Evolutionary conservation across 2,888 invertebrate species (phyloP), one percentile per base, ranked within the genome.

Genomic region (Drosophila atroscutellata): DNA sequence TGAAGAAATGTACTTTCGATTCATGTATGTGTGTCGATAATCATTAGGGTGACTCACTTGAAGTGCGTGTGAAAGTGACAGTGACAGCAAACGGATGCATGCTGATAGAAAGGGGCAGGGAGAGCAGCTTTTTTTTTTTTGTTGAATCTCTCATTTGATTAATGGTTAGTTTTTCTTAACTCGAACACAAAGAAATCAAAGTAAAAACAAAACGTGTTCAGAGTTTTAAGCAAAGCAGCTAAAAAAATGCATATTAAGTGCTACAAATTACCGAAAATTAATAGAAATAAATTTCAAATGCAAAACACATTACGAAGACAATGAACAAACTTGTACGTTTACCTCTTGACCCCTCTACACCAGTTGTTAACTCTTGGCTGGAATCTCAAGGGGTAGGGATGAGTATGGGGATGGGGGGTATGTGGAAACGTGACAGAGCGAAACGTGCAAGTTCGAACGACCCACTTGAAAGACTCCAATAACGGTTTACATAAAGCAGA

Each of bases 81-180:
- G 50, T 24, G 45, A 8, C 24, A 26, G 30, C n/a, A 36, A 54
- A 34, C 34, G 30, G 13, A 52, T 20, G 26, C n/a, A 26, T 26
- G 30, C n/a, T 18, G 34, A 32, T n/a, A 56, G 37, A 18, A 47
- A 20, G 34, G 39, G 55, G 24, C 18, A 42, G 61, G 9, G 60
- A 63, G 60, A 63, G 47, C 36, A 20, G 24, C 26, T 20, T 20
- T 45, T 13, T 13, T 39, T 20, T 50, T 30, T 32, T 20, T 20
- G 9, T n/a, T 24, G 47, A 37, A 45, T 28, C 36, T 49, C 7
- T 30, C 54, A 54, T 77, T 78, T 83, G 75, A 84, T 82, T 78
- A 80, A 82, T 82, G 66, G 67, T 75, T 36, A 59, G 70, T 58
- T 68, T 51, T 36, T 49, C 24, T 37, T 13, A 8, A 28, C 5